A percentile compares a stretch with the other conserved stretches of the same genome.
These are phyloP conservation scores for Piprites chloris DNA, from an alignment of 2,113 vertebrate genomes.

Conservation along the genomic window DNA sequence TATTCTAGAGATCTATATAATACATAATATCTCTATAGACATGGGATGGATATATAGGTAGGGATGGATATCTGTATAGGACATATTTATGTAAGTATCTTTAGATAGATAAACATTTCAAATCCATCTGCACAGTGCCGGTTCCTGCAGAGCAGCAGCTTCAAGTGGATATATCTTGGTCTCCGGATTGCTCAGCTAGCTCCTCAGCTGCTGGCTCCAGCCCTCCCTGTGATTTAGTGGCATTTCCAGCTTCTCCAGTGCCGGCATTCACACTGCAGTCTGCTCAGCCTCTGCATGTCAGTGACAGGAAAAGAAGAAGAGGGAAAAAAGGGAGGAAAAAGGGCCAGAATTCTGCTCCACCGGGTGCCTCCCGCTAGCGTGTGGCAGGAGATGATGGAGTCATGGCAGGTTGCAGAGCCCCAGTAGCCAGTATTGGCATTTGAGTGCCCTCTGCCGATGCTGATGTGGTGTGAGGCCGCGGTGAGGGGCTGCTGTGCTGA, in stretches of 20 bases:
- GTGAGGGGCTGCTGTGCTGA: not conserved
- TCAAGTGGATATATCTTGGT: not conserved
- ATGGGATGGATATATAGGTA: not conserved
- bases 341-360: not conserved
- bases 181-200: not conserved
- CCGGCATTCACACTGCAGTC: not conserved
- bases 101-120: not conserved
- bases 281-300: not conserved
- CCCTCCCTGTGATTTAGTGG: not conserved
- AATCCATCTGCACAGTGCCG: not conserved
- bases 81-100: not conserved
- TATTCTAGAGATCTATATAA: not conserved
- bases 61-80: not conserved
- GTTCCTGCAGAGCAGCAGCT: not conserved
- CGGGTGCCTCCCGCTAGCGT: fast-evolving
- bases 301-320: not conserved
- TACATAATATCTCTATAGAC: not conserved
- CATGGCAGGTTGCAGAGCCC: not conserved
- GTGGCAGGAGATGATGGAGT: not conserved
- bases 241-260: not conserved
- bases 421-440: not conserved
- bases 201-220: not conserved
- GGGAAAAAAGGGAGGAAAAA: fast-evolving
- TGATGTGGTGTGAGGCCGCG: not conserved
- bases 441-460: conserved; percentile 56